Percentiles rank a stretch among this genome's conserved stretches.
phyloP scores from a whole-genome alignment of 2,797 vertebrate genomes.

The Malurus leucopterus region DNA sequence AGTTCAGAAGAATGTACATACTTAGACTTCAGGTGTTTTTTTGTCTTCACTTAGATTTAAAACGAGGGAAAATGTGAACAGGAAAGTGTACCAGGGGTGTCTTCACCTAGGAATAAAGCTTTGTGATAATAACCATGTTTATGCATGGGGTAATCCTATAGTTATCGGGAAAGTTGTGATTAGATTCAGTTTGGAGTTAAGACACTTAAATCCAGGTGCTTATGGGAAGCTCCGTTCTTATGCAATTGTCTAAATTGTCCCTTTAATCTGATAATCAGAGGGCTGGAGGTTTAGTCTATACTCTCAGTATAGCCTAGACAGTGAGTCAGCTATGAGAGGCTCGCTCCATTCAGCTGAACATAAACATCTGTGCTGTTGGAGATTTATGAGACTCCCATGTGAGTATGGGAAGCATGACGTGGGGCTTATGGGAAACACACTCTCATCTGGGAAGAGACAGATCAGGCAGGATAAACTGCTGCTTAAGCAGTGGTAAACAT shows the following conservation, averaged over 20 bases:
- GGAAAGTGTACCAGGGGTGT: background rate
- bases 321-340: background rate
- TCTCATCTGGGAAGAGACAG: background rate
- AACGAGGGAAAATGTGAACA: background rate
- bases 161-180: background rate
- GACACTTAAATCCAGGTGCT: background rate
- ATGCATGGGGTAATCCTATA: background rate
- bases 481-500: background rate
- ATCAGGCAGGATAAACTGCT: background rate
- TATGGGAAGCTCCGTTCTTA: background rate
- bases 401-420: background rate
- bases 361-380: background rate
- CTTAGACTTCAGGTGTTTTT: accelerated
- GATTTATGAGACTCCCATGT: background rate
- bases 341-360: background rate
- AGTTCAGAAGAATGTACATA: background rate
- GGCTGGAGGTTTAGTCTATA: background rate
- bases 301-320: background rate
- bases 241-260: background rate
- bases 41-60: background rate
- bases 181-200: background rate
- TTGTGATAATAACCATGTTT: background rate
- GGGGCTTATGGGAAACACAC: background rate
- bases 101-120: background rate
- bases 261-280: background rate